Percentiles rank a stretch among this genome's conserved stretches.
Evolutionary conservation across 1,140 invertebrate genomes (phyloP).

Genomic region (Brachionus rotundiformis): DNA sequence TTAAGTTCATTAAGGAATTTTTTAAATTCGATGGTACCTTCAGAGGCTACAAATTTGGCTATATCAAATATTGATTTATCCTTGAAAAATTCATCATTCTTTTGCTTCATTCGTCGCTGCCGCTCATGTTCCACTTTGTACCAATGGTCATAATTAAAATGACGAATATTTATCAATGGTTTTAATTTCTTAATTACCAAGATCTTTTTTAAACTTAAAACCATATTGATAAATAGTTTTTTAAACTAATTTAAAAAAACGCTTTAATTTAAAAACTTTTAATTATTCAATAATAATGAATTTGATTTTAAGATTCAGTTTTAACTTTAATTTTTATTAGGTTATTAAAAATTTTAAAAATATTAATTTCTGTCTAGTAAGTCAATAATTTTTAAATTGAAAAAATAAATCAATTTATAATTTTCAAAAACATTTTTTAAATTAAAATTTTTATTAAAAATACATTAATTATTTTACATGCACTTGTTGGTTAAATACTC

Average conservation of each 20-base stretch:
- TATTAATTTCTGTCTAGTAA: no score
- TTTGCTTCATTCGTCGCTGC: neutral
- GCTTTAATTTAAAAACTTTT: neutral
- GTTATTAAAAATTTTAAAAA: no score
- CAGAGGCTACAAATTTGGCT: slow-evolving; percentile 28
- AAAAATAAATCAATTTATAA: no score
- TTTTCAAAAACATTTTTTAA: no score
- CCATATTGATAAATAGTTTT: neutral
- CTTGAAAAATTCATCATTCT: neutral
- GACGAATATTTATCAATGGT: neutral
- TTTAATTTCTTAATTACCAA: neutral
- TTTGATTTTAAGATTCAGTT: neutral
- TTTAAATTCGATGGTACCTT: neutral
- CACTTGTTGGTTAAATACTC: no score
- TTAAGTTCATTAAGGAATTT: slow-evolving; percentile 37
- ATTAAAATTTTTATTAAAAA: no score
- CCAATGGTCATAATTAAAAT: slow-evolving; percentile 23
- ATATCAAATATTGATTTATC: slow-evolving; percentile 35
- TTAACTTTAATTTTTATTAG: neutral
- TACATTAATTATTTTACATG: no score
- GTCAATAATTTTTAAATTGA: no score
- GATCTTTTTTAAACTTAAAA: neutral
- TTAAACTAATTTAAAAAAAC: neutral
- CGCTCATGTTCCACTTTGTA: slow-evolving; percentile 45
- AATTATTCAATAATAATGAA: neutral